Evolutionary conservation across 1,140 invertebrate species (phyloP).

Genomic region (Acromyrmex charruanus): DNA sequence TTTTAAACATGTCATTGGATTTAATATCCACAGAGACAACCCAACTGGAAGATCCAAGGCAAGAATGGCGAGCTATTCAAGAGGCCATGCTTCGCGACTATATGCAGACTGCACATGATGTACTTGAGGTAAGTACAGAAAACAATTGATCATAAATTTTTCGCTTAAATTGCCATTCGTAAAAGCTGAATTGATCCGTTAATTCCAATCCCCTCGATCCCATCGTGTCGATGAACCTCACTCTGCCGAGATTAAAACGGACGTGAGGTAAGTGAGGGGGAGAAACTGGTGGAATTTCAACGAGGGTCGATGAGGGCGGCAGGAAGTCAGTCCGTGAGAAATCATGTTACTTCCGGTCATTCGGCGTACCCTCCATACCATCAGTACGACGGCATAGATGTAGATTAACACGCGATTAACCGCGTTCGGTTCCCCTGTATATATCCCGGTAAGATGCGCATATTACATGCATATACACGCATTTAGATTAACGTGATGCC

Average conservation of each 20-base stretch:
- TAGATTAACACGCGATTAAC: conserved; percentile 71
- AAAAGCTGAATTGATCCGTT: conserved; percentile 35
- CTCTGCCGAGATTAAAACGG: conserved; percentile 41
- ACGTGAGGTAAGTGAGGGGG: background rate
- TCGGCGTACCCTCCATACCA: conserved; percentile 38
- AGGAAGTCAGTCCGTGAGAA: conserved; percentile 84
- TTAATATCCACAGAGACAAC: conserved; percentile 92
- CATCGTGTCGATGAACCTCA: conserved; percentile 61
- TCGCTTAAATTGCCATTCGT: background rate
- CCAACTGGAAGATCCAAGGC: conserved; percentile 97
- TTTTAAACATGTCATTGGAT: conserved; percentile 21
- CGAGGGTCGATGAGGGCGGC: conserved; percentile 82
- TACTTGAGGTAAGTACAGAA: conserved; percentile 92
- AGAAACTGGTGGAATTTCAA: conserved; percentile 60
- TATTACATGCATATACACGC: background rate
- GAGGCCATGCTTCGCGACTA: conserved; percentile 98
- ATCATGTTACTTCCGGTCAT: conserved; percentile 79
- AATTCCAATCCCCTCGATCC: background rate
- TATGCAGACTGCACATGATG: conserved; percentile 97
- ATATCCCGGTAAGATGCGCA: background rate
- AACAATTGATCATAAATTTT: background rate
- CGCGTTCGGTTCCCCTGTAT: conserved; percentile 30
- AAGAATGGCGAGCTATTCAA: conserved; percentile 98
- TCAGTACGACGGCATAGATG: conserved; percentile 55
- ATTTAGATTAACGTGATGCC: background rate